Percentiles rank a stretch among this genome's conserved stretches.
Evolutionary conservation across 2,797 vertebrate genomes (phyloP).

Genomic region (Rhinatrema bivittatum): DNA sequence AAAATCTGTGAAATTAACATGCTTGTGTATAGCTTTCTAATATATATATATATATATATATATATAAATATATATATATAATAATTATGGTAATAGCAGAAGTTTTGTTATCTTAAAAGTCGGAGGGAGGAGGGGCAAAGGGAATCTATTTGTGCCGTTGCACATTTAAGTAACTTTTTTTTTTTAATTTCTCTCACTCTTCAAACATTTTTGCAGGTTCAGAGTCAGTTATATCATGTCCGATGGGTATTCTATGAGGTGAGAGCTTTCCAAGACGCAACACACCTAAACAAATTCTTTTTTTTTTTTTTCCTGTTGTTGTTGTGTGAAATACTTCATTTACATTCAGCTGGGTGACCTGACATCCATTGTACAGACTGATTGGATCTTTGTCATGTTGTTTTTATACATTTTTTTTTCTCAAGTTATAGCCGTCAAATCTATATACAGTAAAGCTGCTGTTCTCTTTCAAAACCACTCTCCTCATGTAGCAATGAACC

Average conservation of each 20-base stretch:
- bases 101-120: constrained; percentile 85
- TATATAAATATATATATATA: no score
- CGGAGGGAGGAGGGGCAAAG: constrained; percentile 75
- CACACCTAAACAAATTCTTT: constrained; percentile 50
- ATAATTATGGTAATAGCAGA: constrained; percentile 82
- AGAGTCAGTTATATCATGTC: constrained; percentile 68
- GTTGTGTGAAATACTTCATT: constrained; percentile 31
- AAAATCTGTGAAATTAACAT: constrained; percentile 99
- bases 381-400: constrained; percentile 51
- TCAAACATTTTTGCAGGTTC: constrained; percentile 71
- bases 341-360: constrained; percentile 49
- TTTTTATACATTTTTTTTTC: constrained; percentile 57
- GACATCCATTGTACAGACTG: constrained; percentile 63
- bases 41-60: no score
- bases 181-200: constrained; percentile 69
- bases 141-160: constrained; percentile 84
- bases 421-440: no score
- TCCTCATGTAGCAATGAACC: constrained; percentile 33
- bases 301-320: no score
- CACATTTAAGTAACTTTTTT: constrained; percentile 78
- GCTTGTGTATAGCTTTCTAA: constrained; percentile 99
- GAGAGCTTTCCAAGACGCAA: constrained; percentile 44
- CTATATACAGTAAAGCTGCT: not conserved
- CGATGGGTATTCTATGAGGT: constrained; percentile 73
- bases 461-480: constrained; percentile 36